phyloP scores from a whole-genome alignment of 2,113 vertebrate genomes.

The Prunella fulvescens region DNA sequence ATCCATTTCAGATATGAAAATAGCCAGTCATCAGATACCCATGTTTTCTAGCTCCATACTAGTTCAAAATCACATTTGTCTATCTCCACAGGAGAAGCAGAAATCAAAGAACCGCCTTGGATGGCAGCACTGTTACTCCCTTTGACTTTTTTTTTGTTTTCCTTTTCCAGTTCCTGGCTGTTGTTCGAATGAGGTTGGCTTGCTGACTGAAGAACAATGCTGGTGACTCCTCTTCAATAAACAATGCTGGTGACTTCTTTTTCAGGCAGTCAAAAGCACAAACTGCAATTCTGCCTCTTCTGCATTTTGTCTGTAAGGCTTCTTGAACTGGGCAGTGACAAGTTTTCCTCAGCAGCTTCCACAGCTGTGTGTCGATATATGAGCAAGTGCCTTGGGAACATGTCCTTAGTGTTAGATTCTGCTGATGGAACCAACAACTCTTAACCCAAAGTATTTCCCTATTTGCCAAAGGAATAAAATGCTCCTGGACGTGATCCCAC shows the following conservation, averaged over 20 bases:
- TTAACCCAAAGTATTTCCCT: neutral
- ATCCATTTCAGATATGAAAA: neutral
- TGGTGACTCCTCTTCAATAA: neutral
- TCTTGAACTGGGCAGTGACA: neutral
- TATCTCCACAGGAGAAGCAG: neutral
- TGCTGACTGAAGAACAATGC: neutral
- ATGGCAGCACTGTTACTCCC: neutral
- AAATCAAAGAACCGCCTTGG: neutral
- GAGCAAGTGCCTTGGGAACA: neutral
- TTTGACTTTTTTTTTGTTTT: neutral
- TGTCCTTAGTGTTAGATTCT: neutral
- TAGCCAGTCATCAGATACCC: neutral
- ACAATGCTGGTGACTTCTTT: neutral
- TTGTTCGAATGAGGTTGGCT: neutral
- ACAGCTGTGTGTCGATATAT: neutral
- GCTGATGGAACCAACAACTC: neutral
- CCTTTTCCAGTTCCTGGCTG: neutral
- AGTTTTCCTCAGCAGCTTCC: neutral
- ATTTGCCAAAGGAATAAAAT: neutral
- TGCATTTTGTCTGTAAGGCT: neutral
- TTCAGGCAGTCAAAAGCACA: neutral
- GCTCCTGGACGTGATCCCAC: fast-evolving
- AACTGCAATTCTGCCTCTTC: neutral
- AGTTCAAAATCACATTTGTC: neutral
- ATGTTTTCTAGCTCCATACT: neutral